Evolutionary conservation across 1,140 invertebrate genomes (phyloP).

Genomic region (Diuraphis noxia): DNA sequence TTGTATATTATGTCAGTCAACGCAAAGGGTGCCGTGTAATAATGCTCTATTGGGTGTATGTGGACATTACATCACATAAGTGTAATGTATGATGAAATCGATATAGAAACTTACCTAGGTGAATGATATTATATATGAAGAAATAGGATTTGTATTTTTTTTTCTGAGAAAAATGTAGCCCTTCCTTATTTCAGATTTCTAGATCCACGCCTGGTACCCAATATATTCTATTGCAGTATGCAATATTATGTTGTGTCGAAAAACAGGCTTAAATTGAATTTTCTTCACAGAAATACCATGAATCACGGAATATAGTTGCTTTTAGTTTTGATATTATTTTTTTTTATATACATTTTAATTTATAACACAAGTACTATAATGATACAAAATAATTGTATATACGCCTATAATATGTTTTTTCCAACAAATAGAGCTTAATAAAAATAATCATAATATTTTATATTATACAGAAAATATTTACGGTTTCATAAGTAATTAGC

Average conservation of each 20-base stretch:
- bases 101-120: neutral
- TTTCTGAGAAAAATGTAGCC: no score
- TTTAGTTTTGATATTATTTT: neutral
- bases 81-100: neutral
- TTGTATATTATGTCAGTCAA: neutral
- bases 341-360: no score
- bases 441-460: neutral
- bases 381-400: no score
- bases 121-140: no score
- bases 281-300: neutral
- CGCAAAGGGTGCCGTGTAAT: neutral
- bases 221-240: no score
- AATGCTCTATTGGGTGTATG: neutral
- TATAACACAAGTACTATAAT: neutral
- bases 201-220: no score
- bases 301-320: neutral
- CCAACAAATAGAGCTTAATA: neutral
- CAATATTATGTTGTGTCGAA: neutral
- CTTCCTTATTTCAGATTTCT: no score
- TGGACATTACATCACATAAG: neutral
- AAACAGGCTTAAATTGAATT: neutral
- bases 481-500: neutral
- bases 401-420: neutral
- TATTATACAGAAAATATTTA: neutral
- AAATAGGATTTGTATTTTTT: no score